Evolutionary conservation across 2,888 invertebrate species (phyloP), one percentile per base, ranked within the genome.

Genomic region (Tenthredo livida): DNA sequence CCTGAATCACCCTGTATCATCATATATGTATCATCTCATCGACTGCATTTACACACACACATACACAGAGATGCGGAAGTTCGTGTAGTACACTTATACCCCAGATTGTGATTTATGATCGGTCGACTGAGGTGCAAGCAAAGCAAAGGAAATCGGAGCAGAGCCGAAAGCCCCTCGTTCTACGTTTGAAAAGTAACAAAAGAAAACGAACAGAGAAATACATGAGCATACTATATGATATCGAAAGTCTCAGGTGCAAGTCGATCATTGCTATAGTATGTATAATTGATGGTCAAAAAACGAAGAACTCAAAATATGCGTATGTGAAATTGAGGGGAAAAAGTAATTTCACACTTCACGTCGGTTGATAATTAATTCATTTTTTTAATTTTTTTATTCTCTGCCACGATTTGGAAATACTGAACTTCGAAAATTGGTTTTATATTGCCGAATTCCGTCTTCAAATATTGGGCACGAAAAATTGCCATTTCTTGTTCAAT

Each of bases 41-140:
- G 10, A 61, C 21, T 67, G 67, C 9, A 67, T 61, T 61, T 61
- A 67, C 5, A 33, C 33, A 7, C 5, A 65, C 4, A 65, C 1
- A 29, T 5, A 67, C 29, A 29, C 10, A 25, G 25, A 67, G 17
- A 12, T 33, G 10, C 3, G 5, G 1, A n/a, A n/a, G 33, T 25
- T 33, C 17, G 25, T 67, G 67, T 25, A 67, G 67, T 25, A 67
- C 25, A 25, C 67, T 17, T 7, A 15, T 67, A 29, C 33, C 73
- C 25, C 73, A 73, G 43, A 73, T 43, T 21, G 43, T 73, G 73
- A 73, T 73, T 73, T 47, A 73, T 43, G 73, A 73, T 73, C 21
- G n/a, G 12, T 43, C 73, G 43, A 73, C 73, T 21, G 73, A 40
- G n/a, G 21, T 21, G 43, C 43, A 21, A 40, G 40, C 21, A 21